Evolutionary conservation across 2,797 vertebrate species (phyloP).

Genomic region (Neosilurus mollespiculum): DNA sequence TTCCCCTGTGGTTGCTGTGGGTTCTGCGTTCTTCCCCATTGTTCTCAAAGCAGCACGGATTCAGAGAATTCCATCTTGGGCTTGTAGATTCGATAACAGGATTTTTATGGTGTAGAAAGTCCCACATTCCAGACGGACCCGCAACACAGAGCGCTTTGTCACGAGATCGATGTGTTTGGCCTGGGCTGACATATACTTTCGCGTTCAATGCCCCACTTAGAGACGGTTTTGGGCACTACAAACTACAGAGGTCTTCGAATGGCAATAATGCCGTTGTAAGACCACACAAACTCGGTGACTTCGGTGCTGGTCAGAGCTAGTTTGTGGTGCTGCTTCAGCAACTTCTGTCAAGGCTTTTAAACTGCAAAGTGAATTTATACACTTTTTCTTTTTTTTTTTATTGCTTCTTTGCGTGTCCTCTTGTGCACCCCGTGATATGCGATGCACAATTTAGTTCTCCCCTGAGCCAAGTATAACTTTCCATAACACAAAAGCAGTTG

Average conservation of each 20-base stretch:
- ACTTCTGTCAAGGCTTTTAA: constrained; percentile 26
- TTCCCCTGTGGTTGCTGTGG: constrained; percentile 48
- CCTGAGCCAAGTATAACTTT: constrained; percentile 46
- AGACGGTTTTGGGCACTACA: constrained; percentile 5
- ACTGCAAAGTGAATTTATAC: constrained; percentile 33
- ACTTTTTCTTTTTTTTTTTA: constrained; percentile 18
- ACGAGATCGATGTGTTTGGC: constrained; percentile 43
- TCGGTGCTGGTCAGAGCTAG: neutral
- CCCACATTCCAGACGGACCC: constrained; percentile 51
- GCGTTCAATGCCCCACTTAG: constrained; percentile 24
- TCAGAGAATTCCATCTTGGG: constrained; percentile 36
- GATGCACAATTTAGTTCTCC: constrained; percentile 35
- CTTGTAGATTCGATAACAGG: constrained; percentile 47
- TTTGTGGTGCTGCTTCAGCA: constrained; percentile 36
- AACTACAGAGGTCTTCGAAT: constrained; percentile 25
- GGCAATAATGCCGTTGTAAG: constrained; percentile 13
- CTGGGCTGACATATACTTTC: constrained; percentile 44
- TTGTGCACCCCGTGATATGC: constrained; percentile 27
- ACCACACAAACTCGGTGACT: constrained; percentile 32
- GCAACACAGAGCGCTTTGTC: constrained; percentile 47
- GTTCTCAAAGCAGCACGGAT: constrained; percentile 43
- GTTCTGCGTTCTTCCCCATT: constrained; percentile 49
- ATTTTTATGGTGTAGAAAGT: constrained; percentile 44
- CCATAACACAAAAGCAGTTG: constrained; percentile 40
- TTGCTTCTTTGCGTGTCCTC: constrained; percentile 16